These are phyloP conservation scores for Melanotaenia trifasciata DNA, from an alignment of 2,797 vertebrate species.

Conservation along the genomic window DNA sequence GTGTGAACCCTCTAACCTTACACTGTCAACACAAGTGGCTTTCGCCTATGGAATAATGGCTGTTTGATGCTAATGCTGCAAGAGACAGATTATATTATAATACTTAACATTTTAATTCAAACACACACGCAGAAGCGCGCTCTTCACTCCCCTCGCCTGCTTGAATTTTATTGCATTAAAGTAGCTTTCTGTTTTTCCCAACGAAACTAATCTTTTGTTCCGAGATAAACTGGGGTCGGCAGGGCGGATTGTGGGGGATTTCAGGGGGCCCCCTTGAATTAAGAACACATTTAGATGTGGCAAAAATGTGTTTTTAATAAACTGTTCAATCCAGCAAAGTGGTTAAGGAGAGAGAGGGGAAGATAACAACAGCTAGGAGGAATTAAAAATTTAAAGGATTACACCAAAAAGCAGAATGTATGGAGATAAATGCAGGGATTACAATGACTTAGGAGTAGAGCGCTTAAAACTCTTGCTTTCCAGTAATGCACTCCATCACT, in stretches of 20 bases:
- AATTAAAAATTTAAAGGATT: constrained; percentile 87
- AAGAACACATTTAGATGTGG: constrained; percentile 81
- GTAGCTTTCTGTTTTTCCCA: constrained; percentile 71
- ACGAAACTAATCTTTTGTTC: constrained; percentile 86
- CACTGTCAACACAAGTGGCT: constrained; percentile 77
- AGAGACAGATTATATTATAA: constrained; percentile 81
- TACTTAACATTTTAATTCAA: constrained; percentile 77
- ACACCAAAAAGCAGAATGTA: constrained; percentile 85
- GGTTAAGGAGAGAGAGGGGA: constrained; percentile 59
- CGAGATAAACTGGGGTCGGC: constrained; percentile 75
- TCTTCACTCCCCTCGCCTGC: constrained; percentile 21
- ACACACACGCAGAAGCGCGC: constrained; percentile 22
- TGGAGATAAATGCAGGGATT: constrained; percentile 87
- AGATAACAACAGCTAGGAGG: constrained; percentile 85
- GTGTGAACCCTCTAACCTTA: constrained; percentile 74
- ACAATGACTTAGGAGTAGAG: constrained; percentile 86
- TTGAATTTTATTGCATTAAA: constrained; percentile 79
- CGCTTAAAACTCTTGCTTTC: constrained; percentile 84
- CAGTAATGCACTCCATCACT: constrained; percentile 85
- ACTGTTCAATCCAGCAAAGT: constrained; percentile 76
- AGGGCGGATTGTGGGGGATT: constrained; percentile 27
- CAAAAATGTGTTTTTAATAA: constrained; percentile 83
- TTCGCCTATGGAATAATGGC: constrained; percentile 69
- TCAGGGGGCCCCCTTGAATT: constrained; percentile 71
- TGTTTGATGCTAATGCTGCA: constrained; percentile 75